Evolutionary conservation across 2,113 vertebrate species (phyloP).

Genomic region (Dasypus novemcinctus): DNA sequence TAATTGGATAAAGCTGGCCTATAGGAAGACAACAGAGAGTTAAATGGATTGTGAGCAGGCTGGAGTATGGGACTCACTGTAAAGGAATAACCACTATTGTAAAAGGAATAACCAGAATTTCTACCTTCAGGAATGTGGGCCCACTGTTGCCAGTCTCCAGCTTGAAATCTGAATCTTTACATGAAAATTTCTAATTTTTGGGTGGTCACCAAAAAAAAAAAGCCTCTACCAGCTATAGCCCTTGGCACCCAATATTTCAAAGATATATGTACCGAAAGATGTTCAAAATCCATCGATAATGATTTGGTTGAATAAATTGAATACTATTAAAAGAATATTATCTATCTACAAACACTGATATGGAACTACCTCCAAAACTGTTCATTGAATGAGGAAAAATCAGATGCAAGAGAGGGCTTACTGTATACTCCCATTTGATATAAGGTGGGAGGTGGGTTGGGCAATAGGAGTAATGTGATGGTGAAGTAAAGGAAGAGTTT

Average conservation of each 20-base stretch:
- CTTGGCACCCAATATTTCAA: not conserved
- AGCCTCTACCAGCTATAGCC: not conserved
- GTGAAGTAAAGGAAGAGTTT: not conserved
- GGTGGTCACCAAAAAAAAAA: not conserved
- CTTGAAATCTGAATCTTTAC: conserved; percentile 31
- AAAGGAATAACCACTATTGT: not conserved
- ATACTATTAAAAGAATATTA: not conserved
- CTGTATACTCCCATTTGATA: not conserved
- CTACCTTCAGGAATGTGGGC: not conserved
- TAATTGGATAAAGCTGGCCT: not conserved
- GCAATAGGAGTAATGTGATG: not conserved
- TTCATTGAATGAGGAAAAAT: conserved; percentile 16
- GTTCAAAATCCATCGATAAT: conserved; percentile 2
- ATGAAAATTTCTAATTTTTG: conserved; percentile 17
- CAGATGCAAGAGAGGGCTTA: not conserved
- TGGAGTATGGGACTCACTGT: not conserved
- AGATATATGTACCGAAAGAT: not conserved
- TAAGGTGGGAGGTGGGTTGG: not conserved
- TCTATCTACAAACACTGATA: not conserved
- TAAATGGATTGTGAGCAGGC: not conserved
- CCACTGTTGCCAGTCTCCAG: not conserved
- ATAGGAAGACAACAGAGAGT: not conserved
- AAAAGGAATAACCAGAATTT: not conserved
- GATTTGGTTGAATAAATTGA: not conserved
- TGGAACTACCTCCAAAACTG: not conserved